Conservation (phyloP, 1,140 invertebrate genomes). For the Drosophila athabasca region DNA sequence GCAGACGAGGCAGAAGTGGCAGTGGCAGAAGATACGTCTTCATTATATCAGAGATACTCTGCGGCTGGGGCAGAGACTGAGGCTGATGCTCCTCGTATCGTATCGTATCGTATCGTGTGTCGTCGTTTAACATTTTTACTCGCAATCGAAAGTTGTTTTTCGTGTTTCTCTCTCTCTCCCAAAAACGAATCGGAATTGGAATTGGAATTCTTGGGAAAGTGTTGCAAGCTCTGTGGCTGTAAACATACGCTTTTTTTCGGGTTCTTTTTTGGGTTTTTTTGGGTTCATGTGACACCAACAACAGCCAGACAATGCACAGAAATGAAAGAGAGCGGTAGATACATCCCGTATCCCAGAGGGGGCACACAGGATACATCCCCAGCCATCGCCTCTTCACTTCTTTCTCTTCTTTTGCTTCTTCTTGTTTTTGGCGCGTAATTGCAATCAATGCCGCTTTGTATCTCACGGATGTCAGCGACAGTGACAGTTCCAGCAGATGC, state of each 20-base stretch:
- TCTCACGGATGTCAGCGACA: slow-evolving; percentile 35
- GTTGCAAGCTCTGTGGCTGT: slow-evolving; percentile 58
- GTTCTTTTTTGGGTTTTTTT: slow-evolving; percentile 8
- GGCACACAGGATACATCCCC: not conserved
- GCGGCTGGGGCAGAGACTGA: too few species aligned
- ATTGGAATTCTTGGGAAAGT: slow-evolving; percentile 68
- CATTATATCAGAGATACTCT: slow-evolving; percentile 36
- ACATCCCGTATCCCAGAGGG: slow-evolving; percentile 20
- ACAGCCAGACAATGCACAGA: slow-evolving; percentile 41
- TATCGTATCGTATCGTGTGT: slow-evolving; percentile 26
- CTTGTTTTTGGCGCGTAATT: slow-evolving; percentile 64
- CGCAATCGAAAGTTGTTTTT: slow-evolving; percentile 76
- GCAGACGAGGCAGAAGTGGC: too few species aligned
- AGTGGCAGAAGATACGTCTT: slow-evolving; percentile 41
- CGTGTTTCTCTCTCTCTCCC: slow-evolving; percentile 36
- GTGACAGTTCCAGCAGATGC: slow-evolving; percentile 35
- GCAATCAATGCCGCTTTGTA: slow-evolving; percentile 56
- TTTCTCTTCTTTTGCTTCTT: slow-evolving; percentile 26
- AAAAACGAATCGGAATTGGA: too few species aligned
- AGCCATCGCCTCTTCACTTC: slow-evolving; percentile 46
- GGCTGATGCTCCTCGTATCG: too few species aligned
- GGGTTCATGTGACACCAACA: slow-evolving; percentile 62
- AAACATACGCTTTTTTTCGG: slow-evolving; percentile 10
- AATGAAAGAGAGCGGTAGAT: slow-evolving; percentile 5
- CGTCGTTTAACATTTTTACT: slow-evolving; percentile 36